phyloP scores from a whole-genome alignment of 2,113 vertebrate species.

The Zosterops japonicus region DNA sequence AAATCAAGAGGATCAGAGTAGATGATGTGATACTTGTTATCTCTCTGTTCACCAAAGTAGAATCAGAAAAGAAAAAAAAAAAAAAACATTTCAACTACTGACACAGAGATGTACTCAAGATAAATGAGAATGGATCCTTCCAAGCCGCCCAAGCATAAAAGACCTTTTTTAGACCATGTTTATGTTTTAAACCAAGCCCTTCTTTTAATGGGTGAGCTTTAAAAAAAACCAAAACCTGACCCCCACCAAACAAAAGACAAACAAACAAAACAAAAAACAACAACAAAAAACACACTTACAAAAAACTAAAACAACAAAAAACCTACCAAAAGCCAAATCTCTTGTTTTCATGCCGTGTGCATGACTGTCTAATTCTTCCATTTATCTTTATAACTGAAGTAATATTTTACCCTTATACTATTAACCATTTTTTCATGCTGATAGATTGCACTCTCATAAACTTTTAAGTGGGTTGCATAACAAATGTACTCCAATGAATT shows the following conservation, averaged over 20 bases:
- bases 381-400: slow-evolving; percentile 14
- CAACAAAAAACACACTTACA: no score
- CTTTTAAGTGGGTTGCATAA: background rate
- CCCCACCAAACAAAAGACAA: background rate
- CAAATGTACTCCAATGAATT: background rate
- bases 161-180: background rate
- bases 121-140: background rate
- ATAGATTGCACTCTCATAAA: background rate
- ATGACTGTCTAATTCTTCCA: background rate
- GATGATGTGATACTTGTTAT: background rate
- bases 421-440: background rate
- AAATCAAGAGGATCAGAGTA: background rate
- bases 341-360: background rate
- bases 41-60: background rate
- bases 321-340: background rate
- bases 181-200: background rate
- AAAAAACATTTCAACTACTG: background rate
- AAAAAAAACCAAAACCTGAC: background rate
- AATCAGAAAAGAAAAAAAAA: background rate
- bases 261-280: background rate
- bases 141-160: background rate
- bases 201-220: background rate
- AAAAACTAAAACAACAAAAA: background rate
- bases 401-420: background rate
- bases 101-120: background rate